Base-by-base conservation (phyloP, 2,113 vertebrate genomes). In the Epinephelus moara region DNA sequence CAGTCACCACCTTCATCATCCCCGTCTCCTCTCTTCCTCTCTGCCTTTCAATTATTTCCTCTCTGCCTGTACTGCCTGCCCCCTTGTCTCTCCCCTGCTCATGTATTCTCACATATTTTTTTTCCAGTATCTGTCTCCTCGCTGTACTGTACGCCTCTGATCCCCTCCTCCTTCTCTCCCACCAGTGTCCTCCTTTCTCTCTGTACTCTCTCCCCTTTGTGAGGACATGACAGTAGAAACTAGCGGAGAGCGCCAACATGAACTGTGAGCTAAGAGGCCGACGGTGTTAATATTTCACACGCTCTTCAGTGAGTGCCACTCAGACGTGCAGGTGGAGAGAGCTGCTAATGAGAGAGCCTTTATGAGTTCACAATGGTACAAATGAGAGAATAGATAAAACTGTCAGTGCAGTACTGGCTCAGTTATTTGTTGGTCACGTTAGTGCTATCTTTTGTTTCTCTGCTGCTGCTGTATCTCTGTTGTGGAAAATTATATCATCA, bases 11-110 rank as follows among this genome's bases (percentile, higher is more conserved):
- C 45, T 66, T 82, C 64, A 61, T 56, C 64, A 57, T 74, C 49
- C 1, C 52, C 7, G 42, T 45, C 42, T 45, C 47, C 75, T 70
- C 17, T 45, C 47, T 75, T 70, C 17, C 30, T 66, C 56, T 57
- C 40, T 79, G 53, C 57, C 62, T 85, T 74, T 84, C 68, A 85
- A 71, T 85, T 83, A 81, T 53, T 73, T 52, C 70, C 67, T 42
- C 45, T 61, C 42, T 47, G 47, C 0, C 50, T 40, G 25, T 45
- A 12, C 21, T 49, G 53, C 4, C 61, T n/a, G 23, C 13, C 61
- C 23, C 55, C 33, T 15, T 30, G 13, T 66, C 77, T 23, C 68
- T 45, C 10, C 40, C 13, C 52, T 78, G 8, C 0, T 53, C 18
- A 56, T 50, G 55, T 21, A 19, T 64, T 57, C 47, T 40, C 33